phyloP scores from a whole-genome alignment of 2,113 vertebrate species.

The Lampris megalopsis region DNA sequence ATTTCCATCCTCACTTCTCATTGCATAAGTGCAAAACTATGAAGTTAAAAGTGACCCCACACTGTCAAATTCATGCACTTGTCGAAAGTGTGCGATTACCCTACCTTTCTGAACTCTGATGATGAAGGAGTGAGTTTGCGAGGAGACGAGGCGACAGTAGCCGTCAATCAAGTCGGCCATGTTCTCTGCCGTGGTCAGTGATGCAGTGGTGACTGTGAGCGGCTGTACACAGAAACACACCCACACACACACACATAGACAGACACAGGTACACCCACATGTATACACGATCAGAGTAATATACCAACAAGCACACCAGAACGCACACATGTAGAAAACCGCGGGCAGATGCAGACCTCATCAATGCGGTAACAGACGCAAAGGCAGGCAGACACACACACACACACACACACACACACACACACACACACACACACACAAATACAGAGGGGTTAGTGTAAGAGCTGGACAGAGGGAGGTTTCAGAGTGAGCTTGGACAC shows the following conservation, averaged over 20 bases:
- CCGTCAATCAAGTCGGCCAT: constrained; percentile 99
- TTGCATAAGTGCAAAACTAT: not conserved
- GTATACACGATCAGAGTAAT: not conserved
- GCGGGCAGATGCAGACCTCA: too few relatives aligned
- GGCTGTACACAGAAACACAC: constrained; percentile 81
- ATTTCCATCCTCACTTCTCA: not conserved
- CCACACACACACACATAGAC: not conserved
- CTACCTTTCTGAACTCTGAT: constrained; percentile 96
- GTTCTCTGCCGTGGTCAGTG: constrained; percentile 96
- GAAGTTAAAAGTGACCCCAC: not conserved
- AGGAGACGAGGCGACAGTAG: constrained; percentile 95
- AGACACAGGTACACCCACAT: constrained; percentile 8
- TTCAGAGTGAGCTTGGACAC: constrained; percentile 72
- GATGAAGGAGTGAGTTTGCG: constrained; percentile 91
- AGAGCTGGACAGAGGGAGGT: constrained; percentile 54
- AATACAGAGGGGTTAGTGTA: constrained; percentile 36
- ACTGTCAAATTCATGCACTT: not conserved
- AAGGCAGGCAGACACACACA: not conserved
- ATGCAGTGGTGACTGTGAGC: constrained; percentile 95
- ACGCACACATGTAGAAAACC: not conserved
- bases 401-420: constrained; percentile 4
- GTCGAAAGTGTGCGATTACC: constrained; percentile 1
- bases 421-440: not conserved
- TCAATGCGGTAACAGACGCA: too few relatives aligned
- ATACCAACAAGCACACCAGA: not conserved